A percentile compares a stretch with the other conserved stretches of the same genome.
Evolutionary conservation across 2,888 invertebrate genomes (phyloP).

Genomic region (Liopterus haemorrhoidalis): DNA sequence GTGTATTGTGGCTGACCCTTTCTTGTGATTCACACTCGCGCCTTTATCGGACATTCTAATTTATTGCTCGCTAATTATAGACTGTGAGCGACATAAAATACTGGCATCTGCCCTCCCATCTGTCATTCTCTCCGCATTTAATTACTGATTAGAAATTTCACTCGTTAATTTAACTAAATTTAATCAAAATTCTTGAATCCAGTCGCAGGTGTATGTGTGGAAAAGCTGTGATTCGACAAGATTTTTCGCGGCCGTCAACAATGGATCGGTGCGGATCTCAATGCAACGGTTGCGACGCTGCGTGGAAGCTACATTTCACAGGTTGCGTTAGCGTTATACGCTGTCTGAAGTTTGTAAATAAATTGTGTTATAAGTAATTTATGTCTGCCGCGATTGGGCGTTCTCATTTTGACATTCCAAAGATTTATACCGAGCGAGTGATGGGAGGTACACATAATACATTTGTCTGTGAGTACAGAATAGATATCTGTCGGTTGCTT

Average conservation of each 20-base stretch:
- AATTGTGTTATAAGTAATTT: slow-evolving; percentile 48
- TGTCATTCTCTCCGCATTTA: slow-evolving; percentile 25
- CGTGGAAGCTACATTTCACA: neutral
- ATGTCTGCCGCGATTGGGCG: slow-evolving; percentile 48
- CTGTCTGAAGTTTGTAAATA: slow-evolving; percentile 34
- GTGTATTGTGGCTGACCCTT: slow-evolving; percentile 25
- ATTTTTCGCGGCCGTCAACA: too few species aligned
- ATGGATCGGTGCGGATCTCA: too few species aligned
- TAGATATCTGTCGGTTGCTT: slow-evolving; percentile 8
- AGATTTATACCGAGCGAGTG: slow-evolving; percentile 47
- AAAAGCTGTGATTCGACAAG: too few species aligned
- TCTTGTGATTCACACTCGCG: slow-evolving; percentile 30
- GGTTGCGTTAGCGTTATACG: slow-evolving; percentile 18
- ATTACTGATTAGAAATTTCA: slow-evolving; percentile 26
- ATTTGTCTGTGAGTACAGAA: slow-evolving; percentile 18
- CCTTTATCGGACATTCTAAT: slow-evolving; percentile 38
- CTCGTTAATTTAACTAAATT: slow-evolving; percentile 27
- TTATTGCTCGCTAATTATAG: slow-evolving; percentile 39
- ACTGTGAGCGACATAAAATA: slow-evolving; percentile 39
- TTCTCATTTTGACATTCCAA: slow-evolving; percentile 45
- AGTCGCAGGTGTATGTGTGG: slow-evolving; percentile 18
- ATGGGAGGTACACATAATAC: slow-evolving; percentile 44
- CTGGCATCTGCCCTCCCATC: slow-evolving; percentile 34
- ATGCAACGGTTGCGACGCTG: neutral
- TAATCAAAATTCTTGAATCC: slow-evolving; percentile 20